Evolutionary conservation across 2,113 vertebrate genomes (phyloP).

Genomic region (Colaptes auratus): DNA sequence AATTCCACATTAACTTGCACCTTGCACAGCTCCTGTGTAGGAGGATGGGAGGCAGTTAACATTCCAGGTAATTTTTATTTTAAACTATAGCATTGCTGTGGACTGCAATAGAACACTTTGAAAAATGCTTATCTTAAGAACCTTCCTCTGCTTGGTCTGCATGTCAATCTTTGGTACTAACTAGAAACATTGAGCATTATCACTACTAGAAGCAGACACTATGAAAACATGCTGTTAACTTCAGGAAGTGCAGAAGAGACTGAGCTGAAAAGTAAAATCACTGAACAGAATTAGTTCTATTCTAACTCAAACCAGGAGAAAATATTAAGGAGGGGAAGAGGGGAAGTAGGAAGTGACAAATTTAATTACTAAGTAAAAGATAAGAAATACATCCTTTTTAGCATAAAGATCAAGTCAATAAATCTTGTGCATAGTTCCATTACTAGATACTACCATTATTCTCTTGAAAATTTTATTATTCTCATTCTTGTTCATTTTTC

Average conservation of each 20-base stretch:
- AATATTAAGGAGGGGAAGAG: not conserved
- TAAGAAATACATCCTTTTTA: not conserved
- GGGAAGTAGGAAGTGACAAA: not conserved
- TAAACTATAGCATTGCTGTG: not conserved
- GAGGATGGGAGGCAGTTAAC: not conserved
- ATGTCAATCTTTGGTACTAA: too few species aligned
- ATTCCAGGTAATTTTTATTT: not conserved
- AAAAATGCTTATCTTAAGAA: not conserved
- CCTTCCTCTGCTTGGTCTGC: not conserved
- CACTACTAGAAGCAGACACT: not conserved
- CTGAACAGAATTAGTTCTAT: too few species aligned
- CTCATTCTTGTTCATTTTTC: not conserved
- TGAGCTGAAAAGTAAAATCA: too few species aligned
- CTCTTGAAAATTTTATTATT: not conserved
- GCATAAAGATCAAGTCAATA: not conserved
- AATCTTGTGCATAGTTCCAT: not conserved
- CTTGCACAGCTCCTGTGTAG: not conserved
- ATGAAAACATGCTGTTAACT: too few species aligned
- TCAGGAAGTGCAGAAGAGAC: too few species aligned
- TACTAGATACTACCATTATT: not conserved
- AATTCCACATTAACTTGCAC: not conserved
- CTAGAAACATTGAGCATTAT: too few species aligned
- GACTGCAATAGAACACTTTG: not conserved
- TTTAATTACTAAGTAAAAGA: not conserved
- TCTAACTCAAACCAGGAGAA: too few species aligned